Percentiles rank a stretch among this genome's conserved stretches.
Conservation (phyloP, 2,797 vertebrate genomes). For the Sciaenops ocellatus region DNA sequence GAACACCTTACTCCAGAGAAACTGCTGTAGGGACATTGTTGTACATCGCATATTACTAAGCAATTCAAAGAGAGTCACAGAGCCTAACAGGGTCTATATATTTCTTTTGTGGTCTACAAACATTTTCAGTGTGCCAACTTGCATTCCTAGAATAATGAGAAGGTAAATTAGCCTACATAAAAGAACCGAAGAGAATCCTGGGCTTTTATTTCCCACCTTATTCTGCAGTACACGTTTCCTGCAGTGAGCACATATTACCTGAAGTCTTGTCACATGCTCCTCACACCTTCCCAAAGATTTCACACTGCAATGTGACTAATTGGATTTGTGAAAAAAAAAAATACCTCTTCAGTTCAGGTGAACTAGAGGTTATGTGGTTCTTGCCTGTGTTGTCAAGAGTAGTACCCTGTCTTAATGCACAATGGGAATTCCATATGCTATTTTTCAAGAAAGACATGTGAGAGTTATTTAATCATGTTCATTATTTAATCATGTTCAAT, state of each 20-base stretch:
- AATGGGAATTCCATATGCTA: background rate
- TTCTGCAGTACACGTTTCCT: constrained; percentile 26
- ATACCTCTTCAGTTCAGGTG: constrained; percentile 30
- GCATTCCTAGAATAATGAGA: constrained; percentile 6
- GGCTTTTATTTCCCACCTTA: constrained; percentile 29
- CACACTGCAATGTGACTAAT: constrained; percentile 53
- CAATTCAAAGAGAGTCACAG: constrained; percentile 41
- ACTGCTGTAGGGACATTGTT: constrained; percentile 61
- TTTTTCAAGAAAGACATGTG: background rate
- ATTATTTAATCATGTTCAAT: constrained; percentile 10
- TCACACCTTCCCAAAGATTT: constrained; percentile 55
- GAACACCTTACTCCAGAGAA: constrained; percentile 68
- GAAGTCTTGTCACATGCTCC: constrained; percentile 36
- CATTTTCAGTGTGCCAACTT: constrained; percentile 17
- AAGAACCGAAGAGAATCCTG: background rate
- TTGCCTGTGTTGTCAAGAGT: constrained; percentile 11
- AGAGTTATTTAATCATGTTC: background rate
- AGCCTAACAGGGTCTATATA: constrained; percentile 25
- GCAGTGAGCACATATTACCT: constrained; percentile 38
- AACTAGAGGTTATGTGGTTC: constrained; percentile 5
- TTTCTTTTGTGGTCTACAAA: constrained; percentile 35
- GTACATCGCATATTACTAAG: constrained; percentile 47
- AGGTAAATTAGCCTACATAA: constrained; percentile 21
- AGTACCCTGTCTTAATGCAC: background rate
- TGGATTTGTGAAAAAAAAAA: constrained; percentile 49